Evolutionary conservation across 2,888 invertebrate genomes (phyloP), one percentile per base, ranked within the genome.

Genomic region (Dryobotodes eremita): DNA sequence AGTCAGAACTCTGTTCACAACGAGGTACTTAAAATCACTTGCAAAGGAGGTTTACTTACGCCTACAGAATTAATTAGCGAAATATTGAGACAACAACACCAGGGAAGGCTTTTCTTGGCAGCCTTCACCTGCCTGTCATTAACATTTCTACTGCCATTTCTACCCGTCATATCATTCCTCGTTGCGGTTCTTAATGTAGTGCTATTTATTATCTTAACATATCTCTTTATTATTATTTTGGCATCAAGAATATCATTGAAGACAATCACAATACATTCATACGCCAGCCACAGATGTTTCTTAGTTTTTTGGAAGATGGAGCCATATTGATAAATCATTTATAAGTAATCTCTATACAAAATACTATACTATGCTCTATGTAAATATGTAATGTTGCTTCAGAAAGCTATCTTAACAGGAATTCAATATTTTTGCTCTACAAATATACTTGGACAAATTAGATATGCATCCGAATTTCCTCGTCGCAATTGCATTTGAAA

Each of bases 401-500:
- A 59, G 10, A 76, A 50, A 69, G 13, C 1, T 42, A 65, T 48
- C 5, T 31, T 42, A 31, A 71, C 0, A 71, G 15, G 42, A 26
- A n/a, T n/a, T 15, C 0, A n/a, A 15, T 23, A 36, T 53, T 53
- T 57, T 50, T n/a, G 36, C 20, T 53, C 31, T 15, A 55, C 55
- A 61, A 59, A 65, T 31, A 15, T 57, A 62, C 61, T 66, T 71
- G n/a, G 23, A 57, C 65, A 70, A 79, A 82, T 86, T 74, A 83
- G 73, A 66, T 76, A 83, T 74, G 76, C 83, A 86, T 26, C 64
- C 71, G 6, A 86, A 86, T 86, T 86, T 79, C 75, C 68, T 50
- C 8, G 53, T 68, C 73, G 13, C 78, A 77, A 84, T 82, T 84
- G 87, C 85, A 88, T 84, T 84, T 77, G 71, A 68, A 80, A 80